phyloP scores from a whole-genome alignment of 2,113 vertebrate species.

The Ia io region DNA sequence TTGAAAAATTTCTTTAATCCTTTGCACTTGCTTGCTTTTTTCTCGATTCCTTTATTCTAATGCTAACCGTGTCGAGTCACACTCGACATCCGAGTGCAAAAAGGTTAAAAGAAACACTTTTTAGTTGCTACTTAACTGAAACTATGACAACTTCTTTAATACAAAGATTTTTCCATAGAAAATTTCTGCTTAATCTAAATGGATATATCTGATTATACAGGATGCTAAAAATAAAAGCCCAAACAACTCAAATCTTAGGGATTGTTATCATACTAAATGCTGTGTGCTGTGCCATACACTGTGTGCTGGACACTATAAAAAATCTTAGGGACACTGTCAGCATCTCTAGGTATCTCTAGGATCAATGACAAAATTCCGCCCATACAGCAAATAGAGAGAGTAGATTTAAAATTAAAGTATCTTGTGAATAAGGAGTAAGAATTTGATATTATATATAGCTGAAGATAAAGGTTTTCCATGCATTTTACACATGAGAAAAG shows the following conservation, averaged over 20 bases:
- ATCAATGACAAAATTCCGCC: neutral
- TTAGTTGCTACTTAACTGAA: slow-evolving; percentile 8
- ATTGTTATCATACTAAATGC: neutral
- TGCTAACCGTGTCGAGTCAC: too few relatives aligned
- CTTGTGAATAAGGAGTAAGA: neutral
- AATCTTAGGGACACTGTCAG: neutral
- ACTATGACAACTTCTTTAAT: neutral
- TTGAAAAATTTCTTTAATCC: neutral
- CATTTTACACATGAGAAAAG: neutral
- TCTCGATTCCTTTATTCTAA: too few relatives aligned
- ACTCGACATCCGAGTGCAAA: too few relatives aligned
- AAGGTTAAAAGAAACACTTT: slow-evolving; percentile 25
- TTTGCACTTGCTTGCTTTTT: too few relatives aligned
- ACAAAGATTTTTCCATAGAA: neutral
- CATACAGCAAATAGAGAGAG: neutral
- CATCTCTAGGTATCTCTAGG: neutral
- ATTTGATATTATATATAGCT: neutral
- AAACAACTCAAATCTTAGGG: neutral
- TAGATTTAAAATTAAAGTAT: slow-evolving; percentile 14
- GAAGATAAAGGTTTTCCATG: neutral
- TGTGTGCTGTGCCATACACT: too few relatives aligned
- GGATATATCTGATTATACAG: neutral
- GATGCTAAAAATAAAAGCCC: neutral
- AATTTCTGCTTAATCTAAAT: neutral
- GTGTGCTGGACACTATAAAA: neutral